Evolutionary conservation across 1,140 invertebrate genomes (phyloP).

Genomic region (Aplysia californica): DNA sequence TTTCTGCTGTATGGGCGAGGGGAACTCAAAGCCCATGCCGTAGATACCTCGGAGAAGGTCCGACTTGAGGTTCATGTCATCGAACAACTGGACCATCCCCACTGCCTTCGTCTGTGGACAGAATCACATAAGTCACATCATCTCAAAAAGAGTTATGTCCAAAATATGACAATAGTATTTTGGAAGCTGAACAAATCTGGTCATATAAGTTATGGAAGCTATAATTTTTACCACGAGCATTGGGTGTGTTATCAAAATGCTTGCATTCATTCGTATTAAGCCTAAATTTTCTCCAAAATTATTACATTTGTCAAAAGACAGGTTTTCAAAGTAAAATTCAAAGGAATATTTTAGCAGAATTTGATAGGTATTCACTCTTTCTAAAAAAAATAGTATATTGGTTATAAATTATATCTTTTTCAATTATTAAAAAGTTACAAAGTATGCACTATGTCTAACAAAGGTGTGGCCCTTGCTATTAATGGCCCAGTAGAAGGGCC

Average conservation of each 20-base stretch:
- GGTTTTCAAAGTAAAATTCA: no score
- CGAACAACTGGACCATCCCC: constrained; percentile 94
- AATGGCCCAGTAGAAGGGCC: no score
- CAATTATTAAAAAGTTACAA: no score
- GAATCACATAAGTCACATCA: constrained; percentile 7
- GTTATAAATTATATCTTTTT: no score
- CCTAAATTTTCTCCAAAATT: neutral
- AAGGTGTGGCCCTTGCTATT: no score
- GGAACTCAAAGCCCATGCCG: constrained; percentile 99
- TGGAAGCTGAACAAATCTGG: neutral
- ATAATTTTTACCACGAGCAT: neutral
- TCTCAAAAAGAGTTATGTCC: neutral
- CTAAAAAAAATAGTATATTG: no score
- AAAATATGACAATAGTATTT: neutral
- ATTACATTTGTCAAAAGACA: no score
- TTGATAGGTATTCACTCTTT: no score
- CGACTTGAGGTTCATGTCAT: constrained; percentile 95
- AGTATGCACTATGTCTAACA: no score
- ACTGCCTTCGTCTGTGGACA: constrained; percentile 68
- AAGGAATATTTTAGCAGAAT: no score
- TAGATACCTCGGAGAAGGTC: constrained; percentile 97
- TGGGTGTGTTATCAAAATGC: neutral
- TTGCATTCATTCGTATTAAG: neutral
- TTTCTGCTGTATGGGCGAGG: constrained; percentile 98
- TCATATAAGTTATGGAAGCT: neutral